Evolutionary conservation across 2,797 vertebrate genomes (phyloP), one percentile per base, ranked within the genome.

Genomic region (Phoxinus dragarum): DNA sequence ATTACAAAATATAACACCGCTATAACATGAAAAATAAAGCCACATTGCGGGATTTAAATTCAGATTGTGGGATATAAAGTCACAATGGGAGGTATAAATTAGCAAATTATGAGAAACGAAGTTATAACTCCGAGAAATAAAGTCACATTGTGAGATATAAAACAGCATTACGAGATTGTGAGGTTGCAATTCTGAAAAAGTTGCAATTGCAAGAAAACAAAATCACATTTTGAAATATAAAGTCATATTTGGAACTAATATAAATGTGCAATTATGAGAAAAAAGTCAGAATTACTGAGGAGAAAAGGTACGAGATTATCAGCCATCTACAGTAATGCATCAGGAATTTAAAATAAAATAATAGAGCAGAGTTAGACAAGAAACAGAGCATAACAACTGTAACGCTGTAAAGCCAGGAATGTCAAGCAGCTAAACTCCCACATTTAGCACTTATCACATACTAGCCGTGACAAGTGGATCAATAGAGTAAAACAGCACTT

Each of bases 401-500:
- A 80, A 67, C 1, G 16, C 19, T 19, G 34, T n/a, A 69, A 52
- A 27, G 31, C 44, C 27, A 54, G 64, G 47, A 54, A 81, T 27
- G 79, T 38, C 49, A 77, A 42, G 56, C 38, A 82, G 73, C 74
- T 38, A 84, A 75, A 54, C 59, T 36, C 27, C 14, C 44, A 27
- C 72, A 76, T 67, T 52, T 56, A 56, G n/a, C 49, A 34, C 36
- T 84, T 68, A 31, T 23, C 38, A 64, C 34, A 80, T 49, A 61
- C 38, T 12, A 80, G 54, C 42, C 11, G 1, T 52, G 52, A 73
- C 27, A 80, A 36, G 40, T 59, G 52, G 82, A 77, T 84, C 61
- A 84, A 84, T 44, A 77, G 14, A 42, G 23, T 47, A 67, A 64
- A 74, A 85, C 8, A 64, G 42, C 66, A 80, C 69, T 56, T 40